Evolutionary conservation across 2,888 invertebrate species (phyloP).

Genomic region (Cephonodes hylas): DNA sequence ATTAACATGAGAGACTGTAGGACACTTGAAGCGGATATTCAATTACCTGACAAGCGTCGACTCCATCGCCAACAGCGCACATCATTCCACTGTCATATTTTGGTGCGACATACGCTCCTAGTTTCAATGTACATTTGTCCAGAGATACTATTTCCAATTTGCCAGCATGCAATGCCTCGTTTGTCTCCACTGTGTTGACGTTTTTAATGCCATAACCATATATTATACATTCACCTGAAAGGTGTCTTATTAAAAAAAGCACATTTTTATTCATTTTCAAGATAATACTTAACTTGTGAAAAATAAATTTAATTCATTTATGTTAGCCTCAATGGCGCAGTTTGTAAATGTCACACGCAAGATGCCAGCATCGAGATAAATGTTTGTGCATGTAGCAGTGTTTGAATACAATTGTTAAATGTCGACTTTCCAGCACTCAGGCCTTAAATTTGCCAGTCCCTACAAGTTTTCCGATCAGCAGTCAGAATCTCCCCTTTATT

Average conservation of each 20-base stretch:
- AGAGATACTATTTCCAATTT: constrained; percentile 56
- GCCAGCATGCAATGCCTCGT: constrained; percentile 50
- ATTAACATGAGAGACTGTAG: background rate
- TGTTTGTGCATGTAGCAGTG: too few species aligned
- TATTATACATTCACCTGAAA: constrained; percentile 61
- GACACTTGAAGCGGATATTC: background rate
- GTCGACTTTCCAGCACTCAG: too few species aligned
- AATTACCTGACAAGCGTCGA: constrained; percentile 69
- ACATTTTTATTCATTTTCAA: too few species aligned
- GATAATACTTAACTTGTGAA: too few species aligned
- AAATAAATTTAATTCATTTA: too few species aligned
- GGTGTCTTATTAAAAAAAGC: background rate
- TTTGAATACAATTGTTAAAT: too few species aligned
- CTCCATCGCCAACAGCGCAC: constrained; percentile 64
- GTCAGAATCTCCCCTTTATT: background rate
- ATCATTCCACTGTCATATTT: constrained; percentile 59
- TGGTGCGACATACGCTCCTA: constrained; percentile 61
- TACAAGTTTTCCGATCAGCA: too few species aligned
- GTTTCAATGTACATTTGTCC: constrained; percentile 51
- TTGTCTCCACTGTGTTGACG: constrained; percentile 34
- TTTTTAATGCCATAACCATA: constrained; percentile 65
- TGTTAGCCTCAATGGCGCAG: too few species aligned
- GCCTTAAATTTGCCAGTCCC: too few species aligned
- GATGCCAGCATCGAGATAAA: too few species aligned
- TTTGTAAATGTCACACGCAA: too few species aligned